phyloP scores from a whole-genome alignment of 2,113 vertebrate species.

The Dolichotis patagonum region DNA sequence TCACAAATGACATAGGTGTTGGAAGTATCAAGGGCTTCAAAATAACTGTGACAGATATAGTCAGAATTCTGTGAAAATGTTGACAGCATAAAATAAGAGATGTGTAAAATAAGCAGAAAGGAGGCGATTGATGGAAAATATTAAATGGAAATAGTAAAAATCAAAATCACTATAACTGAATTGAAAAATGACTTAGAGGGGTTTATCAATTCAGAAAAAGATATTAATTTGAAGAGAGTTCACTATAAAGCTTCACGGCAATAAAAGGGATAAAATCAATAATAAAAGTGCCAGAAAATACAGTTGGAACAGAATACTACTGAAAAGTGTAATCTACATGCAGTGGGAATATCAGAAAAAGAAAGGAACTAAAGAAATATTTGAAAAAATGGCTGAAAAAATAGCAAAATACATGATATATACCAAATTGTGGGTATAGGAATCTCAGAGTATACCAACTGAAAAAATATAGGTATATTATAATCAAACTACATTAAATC shows the following conservation, averaged over 20 bases:
- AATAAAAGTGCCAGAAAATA: not conserved
- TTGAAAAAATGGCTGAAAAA: not conserved
- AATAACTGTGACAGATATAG: not conserved
- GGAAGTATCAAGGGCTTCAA: constrained; percentile 3
- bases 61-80: not conserved
- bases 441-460: not conserved
- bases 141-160: not conserved
- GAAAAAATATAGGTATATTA: not conserved
- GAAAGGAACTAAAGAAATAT: not conserved
- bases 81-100: not conserved
- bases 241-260: constrained; percentile 7
- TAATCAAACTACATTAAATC: not conserved
- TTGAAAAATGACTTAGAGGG: not conserved
- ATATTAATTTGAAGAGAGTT: not conserved
- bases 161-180: not conserved
- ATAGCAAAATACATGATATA: not conserved
- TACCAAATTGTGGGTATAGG: not conserved
- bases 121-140: not conserved
- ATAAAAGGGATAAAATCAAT: not conserved
- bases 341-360: not conserved
- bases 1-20: constrained; percentile 10
- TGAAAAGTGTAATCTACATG: not conserved
- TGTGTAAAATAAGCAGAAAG: not conserved
- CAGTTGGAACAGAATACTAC: not conserved
- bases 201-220: not conserved